Percentiles rank a stretch among this genome's conserved stretches.
These are phyloP conservation scores for Panthera tigris DNA, from an alignment of 2,113 vertebrate genomes.

Conservation along the genomic window DNA sequence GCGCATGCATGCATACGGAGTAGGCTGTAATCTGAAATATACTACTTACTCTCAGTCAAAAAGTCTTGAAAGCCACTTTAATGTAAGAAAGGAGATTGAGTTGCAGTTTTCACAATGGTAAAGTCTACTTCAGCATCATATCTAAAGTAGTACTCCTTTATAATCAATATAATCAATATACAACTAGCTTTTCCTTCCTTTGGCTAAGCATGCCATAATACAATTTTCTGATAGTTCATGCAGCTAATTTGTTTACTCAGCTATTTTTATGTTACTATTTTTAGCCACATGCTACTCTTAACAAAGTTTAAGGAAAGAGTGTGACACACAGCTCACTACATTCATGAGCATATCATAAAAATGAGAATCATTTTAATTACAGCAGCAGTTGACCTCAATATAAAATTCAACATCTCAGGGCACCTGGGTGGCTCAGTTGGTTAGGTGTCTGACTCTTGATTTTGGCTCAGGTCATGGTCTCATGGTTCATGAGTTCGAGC, in stretches of 20 bases:
- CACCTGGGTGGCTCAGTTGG: no score
- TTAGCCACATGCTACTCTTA: background rate
- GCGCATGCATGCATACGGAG: accelerated
- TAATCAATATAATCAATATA: background rate
- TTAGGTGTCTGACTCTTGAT: no score
- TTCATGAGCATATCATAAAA: background rate
- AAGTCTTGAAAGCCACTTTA: background rate
- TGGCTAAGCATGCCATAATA: background rate
- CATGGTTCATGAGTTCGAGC: no score
- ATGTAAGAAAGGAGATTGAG: background rate
- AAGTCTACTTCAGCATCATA: background rate
- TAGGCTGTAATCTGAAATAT: background rate
- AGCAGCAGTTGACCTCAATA: background rate
- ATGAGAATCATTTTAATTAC: background rate
- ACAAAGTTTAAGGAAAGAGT: background rate
- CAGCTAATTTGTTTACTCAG: background rate
- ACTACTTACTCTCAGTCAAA: background rate
- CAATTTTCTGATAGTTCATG: background rate
- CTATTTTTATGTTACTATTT: background rate
- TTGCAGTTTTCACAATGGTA: background rate
- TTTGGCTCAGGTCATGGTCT: no score
- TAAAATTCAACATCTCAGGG: background rate
- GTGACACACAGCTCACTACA: background rate
- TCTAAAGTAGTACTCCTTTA: background rate
- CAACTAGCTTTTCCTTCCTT: background rate